Conservation (phyloP, 2,113 vertebrate species). For the Planiliza haematocheilus region DNA sequence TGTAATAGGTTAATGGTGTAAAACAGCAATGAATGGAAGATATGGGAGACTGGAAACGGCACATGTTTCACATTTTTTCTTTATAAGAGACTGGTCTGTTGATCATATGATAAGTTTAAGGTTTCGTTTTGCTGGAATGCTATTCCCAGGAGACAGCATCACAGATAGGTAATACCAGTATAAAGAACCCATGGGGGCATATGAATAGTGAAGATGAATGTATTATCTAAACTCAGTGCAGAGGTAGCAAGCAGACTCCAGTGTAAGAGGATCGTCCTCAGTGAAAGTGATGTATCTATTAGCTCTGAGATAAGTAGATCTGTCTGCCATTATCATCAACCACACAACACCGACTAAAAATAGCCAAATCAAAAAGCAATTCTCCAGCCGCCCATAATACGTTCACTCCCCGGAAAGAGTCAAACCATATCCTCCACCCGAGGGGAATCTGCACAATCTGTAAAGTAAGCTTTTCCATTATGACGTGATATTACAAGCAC, state of each 20-base stretch:
- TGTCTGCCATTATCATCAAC: slow-evolving; percentile 44
- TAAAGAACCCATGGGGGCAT: slow-evolving; percentile 1
- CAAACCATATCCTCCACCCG: slow-evolving; percentile 8
- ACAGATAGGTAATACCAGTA: not conserved
- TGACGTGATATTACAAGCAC: slow-evolving; percentile 66
- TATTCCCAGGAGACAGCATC: not conserved
- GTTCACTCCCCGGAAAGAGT: slow-evolving; percentile 40
- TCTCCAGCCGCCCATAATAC: slow-evolving; percentile 26
- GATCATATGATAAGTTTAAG: no score
- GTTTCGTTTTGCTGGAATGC: not conserved
- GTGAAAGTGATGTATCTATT: slow-evolving; percentile 57
- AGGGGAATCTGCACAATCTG: slow-evolving; percentile 61
- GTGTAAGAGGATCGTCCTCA: slow-evolving; percentile 49
- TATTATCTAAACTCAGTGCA: slow-evolving; percentile 20
- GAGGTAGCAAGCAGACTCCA: slow-evolving; percentile 30
- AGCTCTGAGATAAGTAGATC: slow-evolving; percentile 59
- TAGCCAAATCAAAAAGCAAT: slow-evolving; percentile 56
- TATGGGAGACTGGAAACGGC: no score
- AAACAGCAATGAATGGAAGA: no score
- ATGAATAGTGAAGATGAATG: slow-evolving; percentile 16
- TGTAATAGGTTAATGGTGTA: no score
- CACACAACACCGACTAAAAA: slow-evolving; percentile 65
- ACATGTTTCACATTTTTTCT: no score
- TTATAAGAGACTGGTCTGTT: no score
- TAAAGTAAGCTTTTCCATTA: slow-evolving; percentile 74